Evolutionary conservation across 64 coral and sea anemone species (phyloP).

Genomic region (Pocillopora verrucosa): DNA sequence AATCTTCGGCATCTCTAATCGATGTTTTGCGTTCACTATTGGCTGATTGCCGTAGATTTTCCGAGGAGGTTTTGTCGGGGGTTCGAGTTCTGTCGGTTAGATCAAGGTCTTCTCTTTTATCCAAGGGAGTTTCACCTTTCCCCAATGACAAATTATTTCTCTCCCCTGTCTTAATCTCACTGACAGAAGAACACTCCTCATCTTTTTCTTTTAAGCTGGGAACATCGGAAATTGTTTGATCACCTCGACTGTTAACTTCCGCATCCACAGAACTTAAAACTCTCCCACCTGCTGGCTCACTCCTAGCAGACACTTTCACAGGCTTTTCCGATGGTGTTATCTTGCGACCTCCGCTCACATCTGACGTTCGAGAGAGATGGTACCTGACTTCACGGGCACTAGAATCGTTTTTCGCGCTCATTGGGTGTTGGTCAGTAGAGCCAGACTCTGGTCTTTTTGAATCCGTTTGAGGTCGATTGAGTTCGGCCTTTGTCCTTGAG

Average conservation of each 20-base stretch:
- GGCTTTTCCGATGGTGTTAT: background rate
- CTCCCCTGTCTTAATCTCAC: background rate
- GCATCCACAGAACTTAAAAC: slow-evolving; percentile 2
- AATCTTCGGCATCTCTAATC: background rate
- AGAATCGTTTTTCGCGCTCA: background rate
- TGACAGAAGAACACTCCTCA: background rate
- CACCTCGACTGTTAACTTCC: slow-evolving; percentile 23
- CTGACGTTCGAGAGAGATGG: slow-evolving; percentile 17
- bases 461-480: slow-evolving; percentile 46
- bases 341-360: slow-evolving; percentile 17
- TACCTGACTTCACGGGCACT: slow-evolving; percentile 40
- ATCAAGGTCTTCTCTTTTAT: slow-evolving; percentile 1
- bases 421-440: background rate
- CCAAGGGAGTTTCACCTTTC: background rate
- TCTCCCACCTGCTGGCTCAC: background rate
- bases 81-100: background rate
- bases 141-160: background rate
- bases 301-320: background rate
- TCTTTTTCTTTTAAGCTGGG: slow-evolving; percentile 21
- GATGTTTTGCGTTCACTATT: background rate
- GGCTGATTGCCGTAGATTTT: background rate
- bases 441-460: slow-evolving; percentile 19
- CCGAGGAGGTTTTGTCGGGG: background rate
- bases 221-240: slow-evolving; percentile 8
- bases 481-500: slow-evolving; percentile 48